Evolutionary conservation across 2,797 vertebrate species (phyloP).

Genomic region (Tadarida brasiliensis): DNA sequence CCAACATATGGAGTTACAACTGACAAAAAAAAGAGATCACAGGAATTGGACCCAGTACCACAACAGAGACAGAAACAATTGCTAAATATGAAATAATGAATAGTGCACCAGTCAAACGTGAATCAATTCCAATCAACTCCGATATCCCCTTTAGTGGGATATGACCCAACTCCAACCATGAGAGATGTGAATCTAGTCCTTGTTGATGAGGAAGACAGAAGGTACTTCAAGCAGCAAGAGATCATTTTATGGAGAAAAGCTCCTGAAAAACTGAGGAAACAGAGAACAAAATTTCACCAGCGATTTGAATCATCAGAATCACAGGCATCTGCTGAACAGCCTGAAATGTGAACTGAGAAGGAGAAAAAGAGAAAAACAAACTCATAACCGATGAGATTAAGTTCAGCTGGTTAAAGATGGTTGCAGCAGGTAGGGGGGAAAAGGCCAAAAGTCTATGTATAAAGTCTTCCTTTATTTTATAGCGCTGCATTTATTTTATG

Average conservation of each 20-base stretch:
- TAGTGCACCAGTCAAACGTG: conserved; percentile 99
- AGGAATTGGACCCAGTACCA: conserved; percentile 98
- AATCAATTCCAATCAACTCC: conserved; percentile 99
- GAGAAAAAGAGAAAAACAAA: conserved; percentile 48
- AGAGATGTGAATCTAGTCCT: conserved; percentile 99
- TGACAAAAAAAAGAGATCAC: conserved; percentile 99
- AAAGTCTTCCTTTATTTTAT: conserved; percentile 89
- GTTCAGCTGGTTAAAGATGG: conserved; percentile 85
- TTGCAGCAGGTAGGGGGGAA: conserved; percentile 83
- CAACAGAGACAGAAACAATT: conserved; percentile 98
- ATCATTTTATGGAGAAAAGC: conserved; percentile 99
- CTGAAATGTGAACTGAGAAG: conserved; percentile 92
- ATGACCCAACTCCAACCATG: conserved; percentile 98
- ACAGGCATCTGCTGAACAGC: conserved; percentile 94
- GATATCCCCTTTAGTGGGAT: conserved; percentile 96
- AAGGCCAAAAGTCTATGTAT: conserved; percentile 85
- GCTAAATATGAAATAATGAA: conserved; percentile 99
- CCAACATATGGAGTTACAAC: conserved; percentile 99
- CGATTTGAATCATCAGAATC: conserved; percentile 97
- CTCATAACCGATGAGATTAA: conserved; percentile 69
- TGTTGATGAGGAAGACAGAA: conserved; percentile 98
- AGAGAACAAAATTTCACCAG: conserved; percentile 97
- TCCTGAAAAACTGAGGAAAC: conserved; percentile 97
- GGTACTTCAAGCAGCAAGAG: conserved; percentile 99
- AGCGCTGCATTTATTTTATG: conserved; percentile 89